Percentiles rank a stretch among this genome's conserved stretches.
These are phyloP conservation scores for Blomia tropicalis DNA, from an alignment of 2,888 invertebrate genomes.

Conservation along the genomic window DNA sequence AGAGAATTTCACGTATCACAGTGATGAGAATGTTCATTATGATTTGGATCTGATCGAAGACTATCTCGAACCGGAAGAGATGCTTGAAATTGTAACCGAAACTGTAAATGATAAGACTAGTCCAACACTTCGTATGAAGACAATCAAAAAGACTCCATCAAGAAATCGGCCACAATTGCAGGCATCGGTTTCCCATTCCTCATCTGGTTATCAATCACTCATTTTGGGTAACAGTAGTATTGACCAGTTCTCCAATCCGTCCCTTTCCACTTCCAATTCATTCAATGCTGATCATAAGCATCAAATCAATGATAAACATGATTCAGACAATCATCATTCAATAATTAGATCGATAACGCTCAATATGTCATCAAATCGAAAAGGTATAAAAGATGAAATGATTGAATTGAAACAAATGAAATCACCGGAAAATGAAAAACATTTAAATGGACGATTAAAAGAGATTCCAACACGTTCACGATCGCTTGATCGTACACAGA, in stretches of 20 bases:
- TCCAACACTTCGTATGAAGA: neutral
- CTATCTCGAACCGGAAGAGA: slow-evolving; percentile 12
- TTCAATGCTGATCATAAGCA: neutral
- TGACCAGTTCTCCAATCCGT: slow-evolving; percentile 1
- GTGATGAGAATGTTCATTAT: neutral
- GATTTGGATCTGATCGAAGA: slow-evolving; percentile 12
- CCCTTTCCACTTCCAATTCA: slow-evolving; percentile 1
- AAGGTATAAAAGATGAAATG: neutral
- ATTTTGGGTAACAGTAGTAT: slow-evolving; percentile 3
- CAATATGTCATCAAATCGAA: neutral
- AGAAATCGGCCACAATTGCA: neutral
- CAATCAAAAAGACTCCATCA: slow-evolving; percentile 9
- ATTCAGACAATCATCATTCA: neutral
- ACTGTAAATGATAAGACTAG: neutral
- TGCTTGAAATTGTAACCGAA: slow-evolving; percentile 13
- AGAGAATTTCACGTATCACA: neutral
- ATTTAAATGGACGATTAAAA: neutral
- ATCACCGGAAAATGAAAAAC: neutral
- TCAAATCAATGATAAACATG: neutral
- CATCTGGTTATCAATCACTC: slow-evolving; percentile 11
- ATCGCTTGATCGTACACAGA: neutral
- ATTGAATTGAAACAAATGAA: neutral
- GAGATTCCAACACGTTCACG: neutral
- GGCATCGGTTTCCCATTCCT: slow-evolving; percentile 5
- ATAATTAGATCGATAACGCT: neutral